Evolutionary conservation across 2,888 invertebrate species (phyloP).

Genomic region (Axea sp.): DNA sequence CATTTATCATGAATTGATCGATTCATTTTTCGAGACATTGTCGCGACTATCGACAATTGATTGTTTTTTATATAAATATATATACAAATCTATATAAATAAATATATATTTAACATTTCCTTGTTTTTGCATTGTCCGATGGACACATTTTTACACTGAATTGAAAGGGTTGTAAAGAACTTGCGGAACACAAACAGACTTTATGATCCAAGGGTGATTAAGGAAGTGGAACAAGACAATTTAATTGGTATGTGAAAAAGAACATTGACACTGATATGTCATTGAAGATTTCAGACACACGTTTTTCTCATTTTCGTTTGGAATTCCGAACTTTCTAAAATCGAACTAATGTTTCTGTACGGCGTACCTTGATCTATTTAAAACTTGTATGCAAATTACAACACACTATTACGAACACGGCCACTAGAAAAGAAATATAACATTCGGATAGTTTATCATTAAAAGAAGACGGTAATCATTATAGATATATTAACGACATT

Average conservation of each 20-base stretch:
- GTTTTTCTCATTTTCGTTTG: constrained; percentile 68
- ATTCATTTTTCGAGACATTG: constrained; percentile 53
- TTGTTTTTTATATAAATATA: constrained; percentile 56
- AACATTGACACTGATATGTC: constrained; percentile 1
- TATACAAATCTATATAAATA: constrained; percentile 33
- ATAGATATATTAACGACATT: constrained; percentile 78
- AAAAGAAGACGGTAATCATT: constrained; percentile 76
- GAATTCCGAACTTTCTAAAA: constrained; percentile 59
- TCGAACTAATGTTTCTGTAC: constrained; percentile 69
- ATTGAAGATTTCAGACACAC: constrained; percentile 57
- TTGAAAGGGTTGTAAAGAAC: constrained; percentile 30
- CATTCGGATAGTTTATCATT: constrained; percentile 77
- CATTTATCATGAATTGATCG: constrained; percentile 50
- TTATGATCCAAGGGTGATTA: constrained; percentile 30
- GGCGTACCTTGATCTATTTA: constrained; percentile 75
- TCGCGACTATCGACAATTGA: constrained; percentile 49
- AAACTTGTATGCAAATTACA: constrained; percentile 74
- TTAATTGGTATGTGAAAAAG: neutral
- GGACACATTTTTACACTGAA: constrained; percentile 41
- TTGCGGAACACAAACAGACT: constrained; percentile 32
- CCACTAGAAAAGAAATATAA: constrained; percentile 74
- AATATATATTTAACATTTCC: constrained; percentile 34
- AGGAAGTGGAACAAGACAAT: constrained; percentile 5
- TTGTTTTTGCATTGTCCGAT: constrained; percentile 44
- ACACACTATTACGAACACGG: constrained; percentile 74